Percentiles rank a stretch among this genome's conserved stretches.
Evolutionary conservation across 2,113 vertebrate species (phyloP).

Genomic region (Mesocricetus auratus): DNA sequence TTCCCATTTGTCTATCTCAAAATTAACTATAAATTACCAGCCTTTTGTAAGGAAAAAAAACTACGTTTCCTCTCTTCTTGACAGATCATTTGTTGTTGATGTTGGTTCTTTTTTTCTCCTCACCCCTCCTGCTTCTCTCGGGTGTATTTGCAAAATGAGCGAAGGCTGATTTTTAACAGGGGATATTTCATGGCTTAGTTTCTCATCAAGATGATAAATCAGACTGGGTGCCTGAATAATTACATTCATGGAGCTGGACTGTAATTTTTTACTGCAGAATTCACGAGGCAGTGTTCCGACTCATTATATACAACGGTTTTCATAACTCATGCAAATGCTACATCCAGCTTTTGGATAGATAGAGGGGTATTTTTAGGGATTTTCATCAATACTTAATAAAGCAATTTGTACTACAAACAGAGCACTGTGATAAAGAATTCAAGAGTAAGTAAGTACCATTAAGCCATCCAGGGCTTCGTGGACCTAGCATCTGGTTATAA

Average conservation of each 20-base stretch:
- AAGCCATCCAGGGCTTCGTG: conserved; percentile 61
- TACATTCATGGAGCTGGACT: conserved; percentile 72
- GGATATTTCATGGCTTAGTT: conserved; percentile 72
- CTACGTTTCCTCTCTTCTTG: conserved; percentile 70
- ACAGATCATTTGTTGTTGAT: conserved; percentile 75
- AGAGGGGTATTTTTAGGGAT: conserved; percentile 79
- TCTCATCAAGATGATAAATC: conserved; percentile 78
- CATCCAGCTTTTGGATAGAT: conserved; percentile 75
- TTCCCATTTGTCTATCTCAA: conserved; percentile 75
- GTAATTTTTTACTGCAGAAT: conserved; percentile 78
- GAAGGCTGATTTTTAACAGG: conserved; percentile 76
- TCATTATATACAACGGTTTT: conserved; percentile 81
- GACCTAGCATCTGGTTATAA: conserved; percentile 54
- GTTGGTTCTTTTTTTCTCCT: not conserved
- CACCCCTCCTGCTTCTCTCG: conserved; percentile 72
- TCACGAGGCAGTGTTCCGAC: conserved; percentile 73
- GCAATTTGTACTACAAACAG: conserved; percentile 77
- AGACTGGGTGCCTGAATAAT: conserved; percentile 77
- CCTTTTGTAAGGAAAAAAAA: conserved; percentile 58
- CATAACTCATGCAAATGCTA: conserved; percentile 80
- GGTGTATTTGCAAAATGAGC: conserved; percentile 69
- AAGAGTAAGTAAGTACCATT: conserved; percentile 67
- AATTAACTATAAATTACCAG: conserved; percentile 78
- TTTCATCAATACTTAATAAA: conserved; percentile 80
- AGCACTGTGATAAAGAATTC: conserved; percentile 78